These are phyloP conservation scores for Sycophila sp. DNA, from an alignment of 1,140 invertebrate genomes.

Conservation along the genomic window DNA sequence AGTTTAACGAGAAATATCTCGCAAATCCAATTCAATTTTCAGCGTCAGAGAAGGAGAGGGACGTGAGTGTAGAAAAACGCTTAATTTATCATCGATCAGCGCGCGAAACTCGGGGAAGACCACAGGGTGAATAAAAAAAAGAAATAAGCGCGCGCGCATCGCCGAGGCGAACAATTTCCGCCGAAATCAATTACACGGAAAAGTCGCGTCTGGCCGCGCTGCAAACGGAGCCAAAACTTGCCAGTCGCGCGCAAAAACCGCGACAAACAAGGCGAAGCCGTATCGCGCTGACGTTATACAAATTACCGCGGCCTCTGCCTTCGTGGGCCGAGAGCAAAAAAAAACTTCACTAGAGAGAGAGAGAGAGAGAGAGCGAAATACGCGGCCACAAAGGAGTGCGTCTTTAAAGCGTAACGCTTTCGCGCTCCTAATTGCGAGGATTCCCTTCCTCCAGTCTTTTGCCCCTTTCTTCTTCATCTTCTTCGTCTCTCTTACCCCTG, in stretches of 20 bases:
- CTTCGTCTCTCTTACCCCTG: neutral
- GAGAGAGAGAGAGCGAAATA: neutral
- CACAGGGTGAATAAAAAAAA: too few relatives aligned
- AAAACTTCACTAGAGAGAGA: neutral
- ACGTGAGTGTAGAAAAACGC: too few relatives aligned
- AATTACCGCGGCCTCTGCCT: neutral
- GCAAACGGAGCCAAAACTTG: too few relatives aligned
- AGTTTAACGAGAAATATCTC: too few relatives aligned
- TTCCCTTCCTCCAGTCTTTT: slow-evolving; percentile 6
- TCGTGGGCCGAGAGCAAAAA: neutral
- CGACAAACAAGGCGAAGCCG: neutral
- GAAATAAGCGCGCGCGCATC: too few relatives aligned
- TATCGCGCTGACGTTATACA: neutral
- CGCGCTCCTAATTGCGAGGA: slow-evolving; percentile 29
- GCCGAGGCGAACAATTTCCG: too few relatives aligned
- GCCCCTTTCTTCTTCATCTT: neutral
- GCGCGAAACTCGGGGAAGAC: too few relatives aligned
- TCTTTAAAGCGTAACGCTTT: slow-evolving; percentile 6
- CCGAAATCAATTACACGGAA: too few relatives aligned
- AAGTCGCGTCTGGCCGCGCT: too few relatives aligned
- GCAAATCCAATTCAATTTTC: too few relatives aligned
- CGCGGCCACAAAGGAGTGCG: neutral
- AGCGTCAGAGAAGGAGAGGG: too few relatives aligned
- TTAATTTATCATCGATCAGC: too few relatives aligned
- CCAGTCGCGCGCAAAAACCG: neutral